These are phyloP conservation scores for Epicampocera succincta DNA, from an alignment of 2,888 invertebrate species.

Conservation along the genomic window DNA sequence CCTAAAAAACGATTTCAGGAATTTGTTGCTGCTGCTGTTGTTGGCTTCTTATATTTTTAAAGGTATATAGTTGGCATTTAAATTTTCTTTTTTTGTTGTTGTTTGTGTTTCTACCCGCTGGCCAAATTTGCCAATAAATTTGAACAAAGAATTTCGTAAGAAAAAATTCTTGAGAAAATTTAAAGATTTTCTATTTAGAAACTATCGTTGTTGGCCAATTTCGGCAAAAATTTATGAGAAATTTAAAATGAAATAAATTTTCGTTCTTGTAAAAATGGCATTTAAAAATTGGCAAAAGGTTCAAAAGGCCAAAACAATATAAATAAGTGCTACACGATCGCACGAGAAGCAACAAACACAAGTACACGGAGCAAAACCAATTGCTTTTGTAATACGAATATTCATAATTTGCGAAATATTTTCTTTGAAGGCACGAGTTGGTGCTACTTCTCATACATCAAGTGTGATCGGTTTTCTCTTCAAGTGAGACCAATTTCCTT, in stretches of 20 bases:
- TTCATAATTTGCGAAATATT: too few relatives aligned
- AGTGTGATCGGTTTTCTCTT: too few relatives aligned
- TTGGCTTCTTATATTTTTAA: neutral
- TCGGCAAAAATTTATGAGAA: constrained; percentile 27
- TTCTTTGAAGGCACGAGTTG: too few relatives aligned
- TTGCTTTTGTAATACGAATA: too few relatives aligned
- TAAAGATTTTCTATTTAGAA: constrained; percentile 11
- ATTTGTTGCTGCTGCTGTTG: constrained; percentile 13
- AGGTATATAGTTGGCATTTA: constrained; percentile 47
- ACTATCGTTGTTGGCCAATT: constrained; percentile 19
- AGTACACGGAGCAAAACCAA: too few relatives aligned
- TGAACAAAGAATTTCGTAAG: constrained; percentile 36
- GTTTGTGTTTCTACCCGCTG: neutral
- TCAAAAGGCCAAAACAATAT: too few relatives aligned
- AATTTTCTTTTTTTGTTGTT: too few relatives aligned
- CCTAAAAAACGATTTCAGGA: constrained; percentile 49
- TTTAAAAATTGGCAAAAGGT: constrained; percentile 23
- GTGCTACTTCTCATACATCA: too few relatives aligned
- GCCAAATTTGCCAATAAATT: constrained; percentile 52
- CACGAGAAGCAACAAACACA: too few relatives aligned
- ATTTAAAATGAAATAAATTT: neutral
- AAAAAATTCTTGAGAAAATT: constrained; percentile 31
- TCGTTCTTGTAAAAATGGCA: constrained; percentile 1
- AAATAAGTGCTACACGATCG: too few relatives aligned
- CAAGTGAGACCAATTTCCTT: too few relatives aligned